Base-by-base conservation (phyloP, 2,797 vertebrate species). In the Hippoglossus hippoglossus region DNA sequence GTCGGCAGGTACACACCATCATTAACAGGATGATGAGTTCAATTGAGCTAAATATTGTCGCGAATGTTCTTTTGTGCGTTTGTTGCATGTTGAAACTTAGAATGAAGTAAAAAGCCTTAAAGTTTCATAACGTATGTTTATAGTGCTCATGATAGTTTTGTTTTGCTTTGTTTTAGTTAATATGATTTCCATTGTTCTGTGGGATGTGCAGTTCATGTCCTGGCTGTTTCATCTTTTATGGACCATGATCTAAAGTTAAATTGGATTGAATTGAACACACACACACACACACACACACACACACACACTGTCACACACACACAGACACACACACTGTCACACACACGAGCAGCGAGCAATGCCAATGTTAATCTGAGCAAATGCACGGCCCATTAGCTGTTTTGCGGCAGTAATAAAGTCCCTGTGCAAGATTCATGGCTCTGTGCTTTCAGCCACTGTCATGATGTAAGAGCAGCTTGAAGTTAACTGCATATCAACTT, bases 341-440 rank as follows among this genome's bases (percentile, higher is more conserved):
- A 26, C 56, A 54, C 25, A 56, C 22, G 36, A 19, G 52, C 80
- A 53, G 50, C 9, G 72, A 70, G 26, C 12, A 24, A 57, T 34
- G 66, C 75, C 75, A 24, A 26, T 73, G 78, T 86, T 82, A 82
- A 83, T 83, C 73, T 68, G 72, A 79, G 77, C 66, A 54, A 85
- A 80, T 52, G 72, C 77, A 83, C 9, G 71, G 71, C 63, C 82
- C 84, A 89, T 88, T 87, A 88, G 86, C 74, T 83, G 84, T 91
- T 91, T 87, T 86, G 86, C 41, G 52, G 85, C 81, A 62, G 82
- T 83, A 82, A 85, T 87, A 88, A 79, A 87, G 82, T 62, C 83
- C 69, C 59, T 56, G 81, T 85, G 83, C 81, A 85, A 88, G 88
- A 93, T 92, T 90, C 73, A 91, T 82, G 55, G 49, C 60, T 62